A percentile compares a stretch with the other conserved stretches of the same genome.
Evolutionary conservation across 2,888 invertebrate genomes (phyloP).

Genomic region (Lepeophtheirus nordmannii): DNA sequence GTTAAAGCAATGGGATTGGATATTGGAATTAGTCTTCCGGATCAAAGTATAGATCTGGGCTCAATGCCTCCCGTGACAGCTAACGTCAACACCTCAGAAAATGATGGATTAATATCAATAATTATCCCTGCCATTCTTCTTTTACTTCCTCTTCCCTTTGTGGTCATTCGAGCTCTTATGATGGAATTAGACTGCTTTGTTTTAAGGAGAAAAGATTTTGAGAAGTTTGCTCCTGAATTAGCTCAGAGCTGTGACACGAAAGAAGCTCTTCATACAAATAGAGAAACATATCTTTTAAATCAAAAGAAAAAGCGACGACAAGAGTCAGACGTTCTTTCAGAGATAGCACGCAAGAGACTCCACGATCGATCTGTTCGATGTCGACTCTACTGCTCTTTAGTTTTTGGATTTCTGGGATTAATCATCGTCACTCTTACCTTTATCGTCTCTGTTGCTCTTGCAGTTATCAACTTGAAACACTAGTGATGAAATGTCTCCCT

Average conservation of each 20-base stretch:
- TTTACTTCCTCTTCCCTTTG: conserved; percentile 7
- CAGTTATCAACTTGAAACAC: not conserved
- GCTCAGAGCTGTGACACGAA: not conserved
- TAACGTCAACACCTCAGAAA: not conserved
- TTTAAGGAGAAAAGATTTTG: conserved; percentile 9
- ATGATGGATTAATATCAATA: conserved; percentile 2
- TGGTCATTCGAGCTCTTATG: conserved; percentile 19
- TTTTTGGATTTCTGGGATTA: not conserved
- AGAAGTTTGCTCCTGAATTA: not conserved
- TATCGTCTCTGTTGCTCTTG: not conserved
- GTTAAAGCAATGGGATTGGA: conserved; percentile 11
- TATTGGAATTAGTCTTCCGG: conserved; percentile 2
- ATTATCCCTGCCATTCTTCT: conserved; percentile 2
- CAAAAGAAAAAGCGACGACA: too few relatives aligned
- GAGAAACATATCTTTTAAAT: too few relatives aligned
- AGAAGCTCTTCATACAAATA: not conserved
- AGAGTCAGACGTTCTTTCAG: not conserved
- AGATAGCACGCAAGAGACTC: not conserved
- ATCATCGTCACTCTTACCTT: not conserved
- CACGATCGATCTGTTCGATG: not conserved
- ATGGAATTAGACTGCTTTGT: conserved; percentile 21
- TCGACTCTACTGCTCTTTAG: not conserved
- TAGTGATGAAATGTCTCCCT: not conserved
- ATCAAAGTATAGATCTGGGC: conserved; percentile 9
- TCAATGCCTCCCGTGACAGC: conserved; percentile 16